Percentiles rank a stretch among this genome's conserved stretches.
These are phyloP conservation scores for Anhinga anhinga DNA, from an alignment of 2,113 vertebrate species.

Conservation along the genomic window DNA sequence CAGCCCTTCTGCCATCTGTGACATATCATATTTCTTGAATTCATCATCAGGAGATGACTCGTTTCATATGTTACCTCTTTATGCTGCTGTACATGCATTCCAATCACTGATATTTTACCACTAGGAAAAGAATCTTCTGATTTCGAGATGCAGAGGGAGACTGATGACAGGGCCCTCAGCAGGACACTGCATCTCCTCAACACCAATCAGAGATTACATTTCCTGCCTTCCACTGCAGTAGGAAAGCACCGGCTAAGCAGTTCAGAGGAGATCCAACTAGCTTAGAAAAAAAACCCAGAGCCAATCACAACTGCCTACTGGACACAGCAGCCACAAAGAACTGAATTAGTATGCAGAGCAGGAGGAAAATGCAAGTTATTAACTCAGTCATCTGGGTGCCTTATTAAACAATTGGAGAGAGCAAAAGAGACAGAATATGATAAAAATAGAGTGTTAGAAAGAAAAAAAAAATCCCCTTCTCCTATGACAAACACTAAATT, in stretches of 20 bases:
- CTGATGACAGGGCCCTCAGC: slow-evolving; percentile 41
- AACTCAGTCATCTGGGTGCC: not conserved
- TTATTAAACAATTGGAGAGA: not conserved
- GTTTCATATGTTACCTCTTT: not conserved
- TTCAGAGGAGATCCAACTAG: not conserved
- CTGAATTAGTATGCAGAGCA: slow-evolving; percentile 6
- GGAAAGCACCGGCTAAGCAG: slow-evolving; percentile 27
- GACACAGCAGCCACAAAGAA: not conserved
- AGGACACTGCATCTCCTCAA: slow-evolving; percentile 14
- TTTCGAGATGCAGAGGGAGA: slow-evolving; percentile 15
- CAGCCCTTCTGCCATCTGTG: not conserved
- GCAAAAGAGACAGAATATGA: not conserved
- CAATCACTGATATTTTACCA: slow-evolving; percentile 16
- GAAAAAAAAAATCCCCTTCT: not conserved
- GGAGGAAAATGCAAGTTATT: not conserved
- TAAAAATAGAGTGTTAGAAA: not conserved
- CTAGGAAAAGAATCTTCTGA: slow-evolving; percentile 18
- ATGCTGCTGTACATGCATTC: not conserved
- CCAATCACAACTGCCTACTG: not conserved
- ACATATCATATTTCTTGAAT: not conserved
- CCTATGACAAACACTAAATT: not conserved
- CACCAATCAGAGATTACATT: slow-evolving; percentile 56
- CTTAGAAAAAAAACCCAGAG: not conserved
- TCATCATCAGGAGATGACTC: not conserved
- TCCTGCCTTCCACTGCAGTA: slow-evolving; percentile 30